Evolutionary conservation across 2,113 vertebrate genomes (phyloP).

Genomic region (Periophthalmus modestus): DNA sequence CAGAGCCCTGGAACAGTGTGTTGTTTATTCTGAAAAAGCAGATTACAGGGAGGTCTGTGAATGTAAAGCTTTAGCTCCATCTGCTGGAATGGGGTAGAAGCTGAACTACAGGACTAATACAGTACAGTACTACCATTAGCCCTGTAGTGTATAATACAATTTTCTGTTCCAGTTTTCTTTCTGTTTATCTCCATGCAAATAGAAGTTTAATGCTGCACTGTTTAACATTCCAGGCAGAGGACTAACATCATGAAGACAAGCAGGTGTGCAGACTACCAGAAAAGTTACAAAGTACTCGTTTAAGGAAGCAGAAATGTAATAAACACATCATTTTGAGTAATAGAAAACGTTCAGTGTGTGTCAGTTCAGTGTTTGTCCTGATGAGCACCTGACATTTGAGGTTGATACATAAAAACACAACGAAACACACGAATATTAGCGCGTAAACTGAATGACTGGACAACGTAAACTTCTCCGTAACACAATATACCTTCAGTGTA

Average conservation of each 20-base stretch:
- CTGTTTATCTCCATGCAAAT: no score
- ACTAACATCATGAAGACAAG: no score
- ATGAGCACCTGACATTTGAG: background rate
- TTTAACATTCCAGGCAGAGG: no score
- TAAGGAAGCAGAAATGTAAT: no score
- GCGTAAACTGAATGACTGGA: background rate
- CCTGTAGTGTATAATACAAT: no score
- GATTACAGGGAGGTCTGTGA: background rate
- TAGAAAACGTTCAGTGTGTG: no score
- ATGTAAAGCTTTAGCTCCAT: slow-evolving; percentile 36
- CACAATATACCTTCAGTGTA: background rate
- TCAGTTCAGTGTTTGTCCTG: no score
- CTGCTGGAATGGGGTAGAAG: slow-evolving; percentile 48
- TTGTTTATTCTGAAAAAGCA: background rate
- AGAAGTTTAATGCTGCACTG: no score
- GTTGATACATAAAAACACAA: background rate
- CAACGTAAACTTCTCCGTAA: background rate
- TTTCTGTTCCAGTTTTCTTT: no score
- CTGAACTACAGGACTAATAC: background rate
- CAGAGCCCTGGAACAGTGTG: background rate
- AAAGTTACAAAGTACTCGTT: background rate
- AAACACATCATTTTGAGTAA: background rate
- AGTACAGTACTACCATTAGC: no score
- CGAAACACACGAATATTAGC: background rate
- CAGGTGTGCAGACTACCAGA: no score